Evolutionary conservation across 2,113 vertebrate species (phyloP), one percentile per base, ranked within the genome.

Genomic region (Corydoras maculifer): DNA sequence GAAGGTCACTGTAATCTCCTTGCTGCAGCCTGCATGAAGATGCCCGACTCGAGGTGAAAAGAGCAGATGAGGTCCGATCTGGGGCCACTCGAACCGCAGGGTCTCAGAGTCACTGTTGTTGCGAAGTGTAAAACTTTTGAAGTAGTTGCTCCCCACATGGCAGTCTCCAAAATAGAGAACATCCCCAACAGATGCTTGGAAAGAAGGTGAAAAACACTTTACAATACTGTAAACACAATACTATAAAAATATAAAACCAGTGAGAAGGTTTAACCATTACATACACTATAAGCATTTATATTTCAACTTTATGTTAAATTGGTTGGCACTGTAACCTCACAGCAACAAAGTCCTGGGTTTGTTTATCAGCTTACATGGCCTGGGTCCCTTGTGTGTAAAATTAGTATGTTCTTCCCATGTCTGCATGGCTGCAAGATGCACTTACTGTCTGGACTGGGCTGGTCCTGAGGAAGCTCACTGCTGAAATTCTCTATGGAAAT

Each of bases 11-110:
- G 82, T 87, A 72, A 95, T 79, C 50, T 87, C 82, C 80, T 98
- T 98, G 15, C 91, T 77, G 63, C 94, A 94, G 35, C 88, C 87
- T 29, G 92, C 89, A 15, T 94, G 95, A 62, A 99, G 90, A 67
- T 98, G 94, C 57, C 96, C 96, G 2, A 88, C 76, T 92, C 93
- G 74, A 14, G 94, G 94, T 15, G 90, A 91, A 84, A 97, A 92
- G 50, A 66, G 66, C 30, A 96, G 11, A 0, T 90, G 77, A 0
- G 74, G 0, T 63, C 67, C 75, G 0, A 69, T 66, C 8, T 78
- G 4, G 0, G 87, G 87, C 95, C 95, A 97, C 77, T 93, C 87
- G 18, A 98, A 98, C 62, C 88, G 84, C 73, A 94, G 75, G 3
- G 73, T 80, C 1, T 88, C 84, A 0, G 11, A 64, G 43, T 43